Conservation (phyloP, 2,113 vertebrate species). For the Neogobius melanostomus region DNA sequence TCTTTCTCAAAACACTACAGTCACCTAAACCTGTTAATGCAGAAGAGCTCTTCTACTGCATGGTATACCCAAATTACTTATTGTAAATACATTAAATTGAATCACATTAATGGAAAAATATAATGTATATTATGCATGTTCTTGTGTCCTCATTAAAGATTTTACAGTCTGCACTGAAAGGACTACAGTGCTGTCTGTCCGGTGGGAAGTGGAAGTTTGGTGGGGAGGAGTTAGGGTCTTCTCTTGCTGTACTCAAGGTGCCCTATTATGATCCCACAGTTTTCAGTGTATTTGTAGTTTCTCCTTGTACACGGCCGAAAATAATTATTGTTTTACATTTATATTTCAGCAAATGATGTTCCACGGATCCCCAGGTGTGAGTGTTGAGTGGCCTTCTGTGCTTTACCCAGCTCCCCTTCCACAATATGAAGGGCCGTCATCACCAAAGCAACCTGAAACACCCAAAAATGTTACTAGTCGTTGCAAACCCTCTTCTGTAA, state of each 20-base stretch:
- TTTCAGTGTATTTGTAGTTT: background rate
- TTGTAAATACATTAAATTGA: background rate
- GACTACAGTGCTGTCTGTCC: conserved; percentile 87
- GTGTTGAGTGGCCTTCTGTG: conserved; percentile 83
- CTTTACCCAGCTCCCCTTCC: conserved; percentile 89
- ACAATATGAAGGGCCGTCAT: conserved; percentile 84
- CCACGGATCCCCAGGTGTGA: conserved; percentile 88
- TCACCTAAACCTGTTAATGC: conserved; percentile 77
- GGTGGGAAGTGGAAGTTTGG: conserved; percentile 87
- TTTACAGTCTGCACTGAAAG: conserved; percentile 89
- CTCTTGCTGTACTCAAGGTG: conserved; percentile 93
- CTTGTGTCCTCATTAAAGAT: conserved; percentile 71
- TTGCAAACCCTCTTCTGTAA: conserved; percentile 77
- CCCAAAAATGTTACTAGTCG: conserved; percentile 50
- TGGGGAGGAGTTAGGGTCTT: conserved; percentile 85
- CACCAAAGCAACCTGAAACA: conserved; percentile 70
- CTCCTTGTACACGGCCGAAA: too few relatives aligned
- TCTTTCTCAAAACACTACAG: conserved; percentile 86
- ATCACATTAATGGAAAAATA: background rate
- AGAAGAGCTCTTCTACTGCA: conserved; percentile 89
- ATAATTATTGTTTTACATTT: conserved; percentile 12
- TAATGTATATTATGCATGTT: background rate
- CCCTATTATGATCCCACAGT: background rate
- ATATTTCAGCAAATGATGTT: conserved; percentile 89
- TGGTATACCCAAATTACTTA: conserved; percentile 66